Percentiles rank a stretch among this genome's conserved stretches.
phyloP scores from a whole-genome alignment of 2,113 vertebrate species.

The Okapia johnstoni region DNA sequence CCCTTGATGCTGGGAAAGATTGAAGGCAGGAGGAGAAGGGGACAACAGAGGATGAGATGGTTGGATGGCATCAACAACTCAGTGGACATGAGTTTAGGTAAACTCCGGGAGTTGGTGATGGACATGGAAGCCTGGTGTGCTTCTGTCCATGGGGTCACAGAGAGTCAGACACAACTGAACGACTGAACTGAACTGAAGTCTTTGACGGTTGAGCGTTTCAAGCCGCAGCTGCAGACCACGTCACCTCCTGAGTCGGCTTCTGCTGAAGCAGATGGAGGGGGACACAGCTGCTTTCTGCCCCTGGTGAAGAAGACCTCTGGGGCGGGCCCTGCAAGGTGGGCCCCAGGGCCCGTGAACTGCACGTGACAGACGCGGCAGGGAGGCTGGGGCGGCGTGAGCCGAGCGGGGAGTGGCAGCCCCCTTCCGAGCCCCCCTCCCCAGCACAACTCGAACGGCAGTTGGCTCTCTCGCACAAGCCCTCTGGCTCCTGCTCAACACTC shows the following conservation, averaged over 20 bases:
- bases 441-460: constrained; percentile 73
- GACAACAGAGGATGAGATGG: neutral
- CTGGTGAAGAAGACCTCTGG: neutral
- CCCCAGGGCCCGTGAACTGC: constrained; percentile 64
- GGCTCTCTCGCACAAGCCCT: constrained; percentile 60
- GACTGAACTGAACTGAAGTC: neutral
- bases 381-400: constrained; percentile 41
- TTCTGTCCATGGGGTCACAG: neutral
- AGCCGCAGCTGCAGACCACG: neutral
- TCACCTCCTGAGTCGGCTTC: neutral
- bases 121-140: neutral
- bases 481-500: constrained; percentile 49
- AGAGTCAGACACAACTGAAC: neutral
- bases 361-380: neutral
- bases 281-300: neutral
- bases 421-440: constrained; percentile 38
- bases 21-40: neutral
- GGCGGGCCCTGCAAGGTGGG: neutral
- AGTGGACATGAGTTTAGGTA: neutral
- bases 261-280: neutral
- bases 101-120: neutral
- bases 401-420: constrained; percentile 54
- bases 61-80: neutral
- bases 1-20: neutral
- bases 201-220: neutral